Evolutionary conservation across 2,888 invertebrate species (phyloP).

Genomic region (Agapostemon virescens): DNA sequence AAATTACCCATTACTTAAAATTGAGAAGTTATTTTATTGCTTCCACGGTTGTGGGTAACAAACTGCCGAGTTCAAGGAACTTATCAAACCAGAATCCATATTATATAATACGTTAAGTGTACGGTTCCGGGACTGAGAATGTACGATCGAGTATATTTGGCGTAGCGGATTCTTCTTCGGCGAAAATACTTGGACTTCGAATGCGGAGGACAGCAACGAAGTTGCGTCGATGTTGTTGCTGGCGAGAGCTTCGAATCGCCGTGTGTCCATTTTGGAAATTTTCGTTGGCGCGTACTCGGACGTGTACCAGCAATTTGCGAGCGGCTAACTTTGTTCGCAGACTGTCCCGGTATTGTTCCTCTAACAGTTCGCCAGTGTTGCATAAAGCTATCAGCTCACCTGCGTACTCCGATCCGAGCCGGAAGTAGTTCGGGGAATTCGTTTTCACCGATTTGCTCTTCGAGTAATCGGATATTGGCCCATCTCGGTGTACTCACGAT

Average conservation of each 20-base stretch:
- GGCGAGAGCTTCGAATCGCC: background rate
- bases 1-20: too few relatives aligned
- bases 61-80: too few relatives aligned
- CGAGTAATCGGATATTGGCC: constrained; percentile 42
- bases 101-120: too few relatives aligned
- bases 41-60: too few relatives aligned
- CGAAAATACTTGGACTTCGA: background rate
- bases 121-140: too few relatives aligned
- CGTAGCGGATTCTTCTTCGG: background rate
- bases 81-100: too few relatives aligned
- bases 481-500: constrained; percentile 29
- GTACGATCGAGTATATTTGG: too few relatives aligned
- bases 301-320: constrained; percentile 42
- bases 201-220: background rate
- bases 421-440: constrained; percentile 46
- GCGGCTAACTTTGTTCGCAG: constrained; percentile 41
- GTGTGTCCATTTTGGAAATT: constrained; percentile 7
- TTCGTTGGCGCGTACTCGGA: background rate
- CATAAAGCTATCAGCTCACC: constrained; percentile 47
- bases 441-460: constrained; percentile 43
- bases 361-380: constrained; percentile 51
- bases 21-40: too few relatives aligned
- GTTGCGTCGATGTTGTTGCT: background rate
- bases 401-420: constrained; percentile 42
- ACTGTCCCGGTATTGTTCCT: constrained; percentile 50